Percentiles rank a stretch among this genome's conserved stretches.
Evolutionary conservation across 2,113 vertebrate genomes (phyloP).

Genomic region (Pseudolaguvia tuberculata): DNA sequence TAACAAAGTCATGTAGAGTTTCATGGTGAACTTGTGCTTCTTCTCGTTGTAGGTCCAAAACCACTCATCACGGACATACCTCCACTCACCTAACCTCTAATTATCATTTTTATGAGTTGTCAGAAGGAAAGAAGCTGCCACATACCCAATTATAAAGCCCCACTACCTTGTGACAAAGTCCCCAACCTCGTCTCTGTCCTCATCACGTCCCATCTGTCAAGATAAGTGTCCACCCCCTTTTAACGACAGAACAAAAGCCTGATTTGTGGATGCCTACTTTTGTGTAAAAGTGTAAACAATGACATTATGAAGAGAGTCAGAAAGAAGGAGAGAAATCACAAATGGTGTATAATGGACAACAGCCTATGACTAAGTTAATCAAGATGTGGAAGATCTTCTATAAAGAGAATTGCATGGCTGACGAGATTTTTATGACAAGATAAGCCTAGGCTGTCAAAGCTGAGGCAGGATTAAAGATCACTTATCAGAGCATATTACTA

Average conservation of each 20-base stretch:
- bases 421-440: slow-evolving; percentile 18
- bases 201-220: slow-evolving; percentile 38
- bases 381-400: slow-evolving; percentile 7
- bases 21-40: not conserved
- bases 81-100: slow-evolving; percentile 46
- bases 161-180: slow-evolving; percentile 44
- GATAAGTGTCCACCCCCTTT: slow-evolving; percentile 18
- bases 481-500: slow-evolving; percentile 22
- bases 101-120: slow-evolving; percentile 72
- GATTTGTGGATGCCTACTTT: slow-evolving; percentile 14
- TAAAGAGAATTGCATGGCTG: not conserved
- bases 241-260: slow-evolving; percentile 17
- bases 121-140: slow-evolving; percentile 54
- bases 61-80: slow-evolving; percentile 22
- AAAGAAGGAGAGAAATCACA: not conserved
- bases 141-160: slow-evolving; percentile 66
- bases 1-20: not conserved
- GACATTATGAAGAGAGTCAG: not conserved
- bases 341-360: slow-evolving; percentile 3
- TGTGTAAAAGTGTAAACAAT: not conserved
- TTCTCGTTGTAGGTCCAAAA: slow-evolving; percentile 4
- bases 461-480: slow-evolving; percentile 28
- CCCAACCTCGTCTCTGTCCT: slow-evolving; percentile 29
- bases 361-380: slow-evolving; percentile 15
- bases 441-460: slow-evolving; percentile 31